Percentiles rank a stretch among this genome's conserved stretches.
Evolutionary conservation across 2,113 vertebrate species (phyloP).

Genomic region (Boulengeromyrus knoepffleri): DNA sequence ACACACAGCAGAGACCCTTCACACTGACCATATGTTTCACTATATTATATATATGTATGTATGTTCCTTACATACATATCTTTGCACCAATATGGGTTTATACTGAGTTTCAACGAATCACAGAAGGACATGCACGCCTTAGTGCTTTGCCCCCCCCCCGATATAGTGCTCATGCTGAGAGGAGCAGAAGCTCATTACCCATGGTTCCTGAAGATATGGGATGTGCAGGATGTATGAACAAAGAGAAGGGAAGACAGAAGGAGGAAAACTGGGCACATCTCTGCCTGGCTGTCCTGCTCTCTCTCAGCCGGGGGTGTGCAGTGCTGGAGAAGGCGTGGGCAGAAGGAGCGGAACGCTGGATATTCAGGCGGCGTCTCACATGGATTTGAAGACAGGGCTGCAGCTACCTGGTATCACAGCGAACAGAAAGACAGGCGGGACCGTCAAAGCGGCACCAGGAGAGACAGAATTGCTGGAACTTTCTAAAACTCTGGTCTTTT

Average conservation of each 20-base stretch:
- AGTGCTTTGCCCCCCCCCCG: not conserved
- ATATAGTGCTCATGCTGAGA: slow-evolving; percentile 41
- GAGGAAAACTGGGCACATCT: slow-evolving; percentile 55
- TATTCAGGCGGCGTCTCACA: not conserved
- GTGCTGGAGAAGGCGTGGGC: slow-evolving; percentile 18
- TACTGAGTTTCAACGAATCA: not conserved
- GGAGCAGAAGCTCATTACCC: slow-evolving; percentile 48
- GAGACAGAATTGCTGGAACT: not conserved
- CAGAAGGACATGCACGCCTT: not conserved
- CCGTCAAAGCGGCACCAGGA: not conserved
- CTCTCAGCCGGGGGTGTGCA: slow-evolving; percentile 26
- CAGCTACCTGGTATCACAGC: slow-evolving; percentile 39
- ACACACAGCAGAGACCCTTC: not conserved
- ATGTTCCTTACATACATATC: not conserved
- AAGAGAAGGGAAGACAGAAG: slow-evolving; percentile 55
- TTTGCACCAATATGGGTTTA: not conserved
- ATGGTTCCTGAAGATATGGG: slow-evolving; percentile 49
- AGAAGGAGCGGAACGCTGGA: slow-evolving; percentile 27
- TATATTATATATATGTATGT: too few relatives aligned
- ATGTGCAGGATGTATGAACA: slow-evolving; percentile 51
- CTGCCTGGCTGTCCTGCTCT: slow-evolving; percentile 42
- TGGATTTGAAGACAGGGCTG: slow-evolving; percentile 26
- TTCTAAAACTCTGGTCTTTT: not conserved
- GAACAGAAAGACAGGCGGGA: slow-evolving; percentile 1
- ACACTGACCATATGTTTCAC: not conserved